Evolutionary conservation across 2,888 invertebrate genomes (phyloP), one percentile per base, ranked within the genome.

Genomic region (Metacarcinus magister): DNA sequence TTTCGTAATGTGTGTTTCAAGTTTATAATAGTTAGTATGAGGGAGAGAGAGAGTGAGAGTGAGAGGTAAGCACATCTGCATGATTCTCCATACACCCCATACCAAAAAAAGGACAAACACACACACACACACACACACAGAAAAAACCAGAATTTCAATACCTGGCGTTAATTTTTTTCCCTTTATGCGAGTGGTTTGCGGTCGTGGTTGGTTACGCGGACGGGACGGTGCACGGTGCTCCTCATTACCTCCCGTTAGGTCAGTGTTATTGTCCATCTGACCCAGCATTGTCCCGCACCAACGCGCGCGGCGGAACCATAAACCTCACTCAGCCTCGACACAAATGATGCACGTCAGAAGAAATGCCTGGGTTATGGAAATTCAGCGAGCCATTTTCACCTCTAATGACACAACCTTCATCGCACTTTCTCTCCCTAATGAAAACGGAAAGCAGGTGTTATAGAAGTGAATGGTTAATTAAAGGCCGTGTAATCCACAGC

Each of bases 161-260:
- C 39, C 13, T 7, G 3, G 75, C 7, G 23, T 75, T 23, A 75
- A 16, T 87, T 87, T 87, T 87, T 87, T 8, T 10, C 87, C 32
- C 75, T 75, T 75, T 28, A 87, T 87, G 13, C 39, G 23, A 39
- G 39, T 87, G 16, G 32, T 87, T 87, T 87, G 87, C 39, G 87
- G 87, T 32, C 10, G 13, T 16, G 75, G 32, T 39, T 87, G 87
- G 87, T 87, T 87, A 39, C 13, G 23, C 39, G 87, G 13, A 87
- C 39, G 32, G 87, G 87, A 7, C 87, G 39, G n/a, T 75, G n/a
- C n/a, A n/a, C n/a, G n/a, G 87, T 39, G 32, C 39, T 87, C 87
- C 87, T 87, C 87, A 87, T 87, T 87, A 87, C 87, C 87, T 87
- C 32, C 87, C 87, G 87, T 87, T 87, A 87, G 87, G 87, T 87